phyloP scores from a whole-genome alignment of 2,113 vertebrate genomes.

The Sclerurus mexicanus region DNA sequence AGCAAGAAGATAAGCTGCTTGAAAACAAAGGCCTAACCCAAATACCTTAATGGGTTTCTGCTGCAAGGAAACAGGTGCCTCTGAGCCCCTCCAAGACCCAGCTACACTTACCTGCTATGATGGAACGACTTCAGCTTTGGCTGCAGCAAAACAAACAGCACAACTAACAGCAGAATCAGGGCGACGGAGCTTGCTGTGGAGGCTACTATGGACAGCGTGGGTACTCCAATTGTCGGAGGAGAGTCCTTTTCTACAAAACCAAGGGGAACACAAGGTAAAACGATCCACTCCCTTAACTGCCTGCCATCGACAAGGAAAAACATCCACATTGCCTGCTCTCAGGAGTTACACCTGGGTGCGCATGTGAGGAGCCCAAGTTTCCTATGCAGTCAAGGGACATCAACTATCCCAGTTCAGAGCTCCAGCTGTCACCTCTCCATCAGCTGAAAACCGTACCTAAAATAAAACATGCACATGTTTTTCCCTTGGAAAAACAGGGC shows the following conservation, averaged over 20 bases:
- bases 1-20: neutral
- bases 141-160: conserved; percentile 95
- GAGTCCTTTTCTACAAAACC: conserved; percentile 84
- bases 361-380: neutral
- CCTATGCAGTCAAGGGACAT: neutral
- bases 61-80: neutral
- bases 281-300: neutral
- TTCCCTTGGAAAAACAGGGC: neutral
- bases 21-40: neutral
- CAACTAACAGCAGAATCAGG: conserved; percentile 93
- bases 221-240: conserved; percentile 83
- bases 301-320: neutral
- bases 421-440: neutral
- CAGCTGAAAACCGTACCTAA: neutral
- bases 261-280: neutral
- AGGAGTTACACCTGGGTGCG: neutral
- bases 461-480: neutral
- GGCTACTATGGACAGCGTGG: conserved; percentile 91
- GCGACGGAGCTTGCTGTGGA: conserved; percentile 93
- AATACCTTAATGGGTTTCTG: neutral
- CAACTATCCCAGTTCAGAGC: neutral
- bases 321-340: neutral
- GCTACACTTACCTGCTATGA: conserved; percentile 86
- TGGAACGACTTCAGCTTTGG: conserved; percentile 98
- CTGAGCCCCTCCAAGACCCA: neutral